Evolutionary conservation across 2,888 invertebrate genomes (phyloP).

Genomic region (Congeria kusceri): DNA sequence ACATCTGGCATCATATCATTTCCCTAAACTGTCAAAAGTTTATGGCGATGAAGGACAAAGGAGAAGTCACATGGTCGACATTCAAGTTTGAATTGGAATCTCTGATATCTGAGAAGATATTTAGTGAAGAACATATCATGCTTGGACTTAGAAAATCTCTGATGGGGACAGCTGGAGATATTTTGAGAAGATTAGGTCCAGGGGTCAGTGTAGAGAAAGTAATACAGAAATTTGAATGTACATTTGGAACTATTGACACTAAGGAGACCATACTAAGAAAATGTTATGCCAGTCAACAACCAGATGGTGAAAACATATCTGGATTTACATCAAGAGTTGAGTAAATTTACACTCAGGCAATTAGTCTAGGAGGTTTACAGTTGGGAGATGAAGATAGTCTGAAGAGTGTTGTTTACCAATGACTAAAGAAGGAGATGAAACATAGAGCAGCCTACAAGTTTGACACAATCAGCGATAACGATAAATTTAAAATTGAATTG

Average conservation of each 20-base stretch:
- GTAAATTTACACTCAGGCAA: background rate
- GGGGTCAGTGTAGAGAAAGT: background rate
- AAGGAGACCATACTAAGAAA: background rate
- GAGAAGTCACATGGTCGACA: slow-evolving; percentile 13
- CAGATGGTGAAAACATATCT: background rate
- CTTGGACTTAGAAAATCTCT: background rate
- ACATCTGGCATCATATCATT: background rate
- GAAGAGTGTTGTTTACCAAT: background rate
- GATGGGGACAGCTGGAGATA: slow-evolving; percentile 1
- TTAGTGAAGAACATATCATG: slow-evolving; percentile 15
- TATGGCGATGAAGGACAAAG: slow-evolving; percentile 16
- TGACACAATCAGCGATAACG: background rate
- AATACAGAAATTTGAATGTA: background rate
- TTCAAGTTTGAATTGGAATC: slow-evolving; percentile 4
- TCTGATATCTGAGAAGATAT: background rate
- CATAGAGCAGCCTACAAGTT: background rate
- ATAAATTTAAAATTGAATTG: slow-evolving; percentile 16
- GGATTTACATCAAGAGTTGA: background rate
- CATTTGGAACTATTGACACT: background rate
- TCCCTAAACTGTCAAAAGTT: slow-evolving; percentile 22
- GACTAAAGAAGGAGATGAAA: background rate
- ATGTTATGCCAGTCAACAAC: background rate
- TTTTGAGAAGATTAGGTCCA: slow-evolving; percentile 2
- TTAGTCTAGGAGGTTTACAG: background rate
- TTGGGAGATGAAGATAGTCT: background rate